Percentiles rank a stretch among this genome's conserved stretches.
Evolutionary conservation across 2,888 invertebrate genomes (phyloP).

Genomic region (Microctonus hyperodae): DNA sequence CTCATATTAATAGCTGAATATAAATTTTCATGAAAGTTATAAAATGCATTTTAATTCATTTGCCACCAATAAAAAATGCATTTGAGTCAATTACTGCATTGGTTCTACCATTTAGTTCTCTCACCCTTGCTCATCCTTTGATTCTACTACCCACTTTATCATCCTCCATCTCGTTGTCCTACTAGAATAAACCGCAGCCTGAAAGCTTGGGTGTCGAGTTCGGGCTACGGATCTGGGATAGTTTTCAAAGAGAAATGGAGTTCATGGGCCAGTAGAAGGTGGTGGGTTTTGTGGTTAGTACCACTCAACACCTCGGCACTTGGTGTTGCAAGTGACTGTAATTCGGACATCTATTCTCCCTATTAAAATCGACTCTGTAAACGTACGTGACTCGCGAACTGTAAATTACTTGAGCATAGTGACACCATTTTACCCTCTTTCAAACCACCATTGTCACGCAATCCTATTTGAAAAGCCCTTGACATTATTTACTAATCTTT

Average conservation of each 20-base stretch:
- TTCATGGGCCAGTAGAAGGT: conserved; percentile 20
- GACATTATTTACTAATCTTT: neutral
- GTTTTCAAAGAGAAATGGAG: conserved; percentile 16
- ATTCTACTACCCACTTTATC: neutral
- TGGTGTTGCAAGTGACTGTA: conserved; percentile 25
- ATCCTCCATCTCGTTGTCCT: neutral
- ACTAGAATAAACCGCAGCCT: conserved; percentile 10
- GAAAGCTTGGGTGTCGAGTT: conserved; percentile 22
- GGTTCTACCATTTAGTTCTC: neutral
- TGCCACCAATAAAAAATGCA: neutral
- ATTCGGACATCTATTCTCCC: conserved; percentile 30
- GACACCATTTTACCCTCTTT: neutral
- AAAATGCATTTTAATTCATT: neutral
- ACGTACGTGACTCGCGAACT: conserved; percentile 19
- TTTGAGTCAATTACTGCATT: neutral
- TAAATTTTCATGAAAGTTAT: neutral
- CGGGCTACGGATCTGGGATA: neutral
- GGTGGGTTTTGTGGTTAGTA: conserved; percentile 26
- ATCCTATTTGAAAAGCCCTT: neutral
- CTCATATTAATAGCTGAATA: neutral
- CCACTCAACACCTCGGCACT: conserved; percentile 23
- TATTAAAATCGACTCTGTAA: conserved; percentile 28
- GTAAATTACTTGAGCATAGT: neutral
- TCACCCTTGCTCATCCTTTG: neutral
- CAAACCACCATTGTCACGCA: neutral